These are phyloP conservation scores for Philereme vetulata DNA, from an alignment of 2,888 invertebrate genomes.

Conservation along the genomic window DNA sequence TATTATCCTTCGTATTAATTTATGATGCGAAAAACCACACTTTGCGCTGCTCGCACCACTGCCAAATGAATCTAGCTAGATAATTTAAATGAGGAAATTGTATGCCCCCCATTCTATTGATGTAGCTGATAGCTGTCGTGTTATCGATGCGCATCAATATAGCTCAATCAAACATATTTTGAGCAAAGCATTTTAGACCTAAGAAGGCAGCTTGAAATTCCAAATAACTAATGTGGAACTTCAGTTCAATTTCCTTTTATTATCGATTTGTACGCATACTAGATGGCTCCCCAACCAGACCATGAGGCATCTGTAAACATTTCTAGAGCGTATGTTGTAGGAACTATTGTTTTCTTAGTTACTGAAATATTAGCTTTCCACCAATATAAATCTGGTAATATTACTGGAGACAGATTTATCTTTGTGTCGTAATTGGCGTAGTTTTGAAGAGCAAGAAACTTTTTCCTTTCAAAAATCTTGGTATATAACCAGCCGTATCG, in stretches of 20 bases:
- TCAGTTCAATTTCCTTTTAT: not conserved
- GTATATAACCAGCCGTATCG: not conserved
- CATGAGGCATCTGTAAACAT: slow-evolving; percentile 12
- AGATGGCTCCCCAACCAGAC: slow-evolving; percentile 16
- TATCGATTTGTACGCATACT: too few species aligned
- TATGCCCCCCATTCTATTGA: too few species aligned
- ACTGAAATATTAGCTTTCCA: slow-evolving; percentile 14
- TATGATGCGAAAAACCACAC: slow-evolving; percentile 20
- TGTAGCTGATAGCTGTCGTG: slow-evolving; percentile 22
- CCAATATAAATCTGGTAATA: slow-evolving; percentile 21
- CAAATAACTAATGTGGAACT: slow-evolving; percentile 19
- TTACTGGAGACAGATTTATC: slow-evolving; percentile 1
- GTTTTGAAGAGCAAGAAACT: not conserved
- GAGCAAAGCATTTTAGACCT: slow-evolving; percentile 7
- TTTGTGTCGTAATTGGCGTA: slow-evolving; percentile 11
- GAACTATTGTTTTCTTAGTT: not conserved
- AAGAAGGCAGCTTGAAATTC: slow-evolving; percentile 14
- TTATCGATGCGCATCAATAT: slow-evolving; percentile 22
- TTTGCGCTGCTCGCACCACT: slow-evolving; percentile 20
- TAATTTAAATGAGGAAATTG: too few species aligned
- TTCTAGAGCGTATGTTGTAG: too few species aligned
- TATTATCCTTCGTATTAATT: slow-evolving; percentile 23
- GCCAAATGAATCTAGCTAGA: slow-evolving; percentile 15
- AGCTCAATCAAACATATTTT: too few species aligned
- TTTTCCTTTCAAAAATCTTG: not conserved